These are phyloP conservation scores for Lasioglossum albipes DNA, from an alignment of 1,140 invertebrate species.

Conservation along the genomic window DNA sequence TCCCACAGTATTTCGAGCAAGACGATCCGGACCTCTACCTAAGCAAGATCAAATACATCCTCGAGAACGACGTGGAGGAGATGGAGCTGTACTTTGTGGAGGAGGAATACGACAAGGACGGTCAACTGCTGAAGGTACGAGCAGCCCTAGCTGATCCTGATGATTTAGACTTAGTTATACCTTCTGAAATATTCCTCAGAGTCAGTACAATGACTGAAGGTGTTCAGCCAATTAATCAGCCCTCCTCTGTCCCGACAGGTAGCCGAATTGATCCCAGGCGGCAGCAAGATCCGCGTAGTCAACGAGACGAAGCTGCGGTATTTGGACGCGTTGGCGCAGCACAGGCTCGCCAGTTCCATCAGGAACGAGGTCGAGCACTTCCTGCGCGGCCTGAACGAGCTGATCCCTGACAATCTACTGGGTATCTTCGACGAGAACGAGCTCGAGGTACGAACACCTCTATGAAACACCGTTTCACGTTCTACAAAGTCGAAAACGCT, in stretches of 20 bases:
- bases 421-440: conserved; percentile 98
- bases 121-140: conserved; percentile 84
- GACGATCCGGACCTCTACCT: conserved; percentile 96
- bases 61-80: conserved; percentile 93
- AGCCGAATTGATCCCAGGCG: conserved; percentile 77
- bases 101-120: conserved; percentile 91
- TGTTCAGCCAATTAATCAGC: neutral
- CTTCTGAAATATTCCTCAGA: neutral
- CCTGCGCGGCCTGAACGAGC: conserved; percentile 92
- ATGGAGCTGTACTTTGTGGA: conserved; percentile 94
- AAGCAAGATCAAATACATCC: conserved; percentile 94
- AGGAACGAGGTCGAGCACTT: conserved; percentile 93
- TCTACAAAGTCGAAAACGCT: neutral
- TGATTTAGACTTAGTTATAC: neutral
- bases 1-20: conserved; percentile 92
- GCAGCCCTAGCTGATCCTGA: no score
- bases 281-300: conserved; percentile 83
- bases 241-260: conserved; percentile 51
- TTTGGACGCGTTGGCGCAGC: conserved; percentile 93
- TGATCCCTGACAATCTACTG: conserved; percentile 95
- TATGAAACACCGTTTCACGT: neutral
- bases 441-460: conserved; percentile 86
- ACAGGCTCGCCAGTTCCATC: conserved; percentile 89
- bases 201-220: no score
- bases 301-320: conserved; percentile 91